Base-by-base conservation (phyloP, 2,888 invertebrate genomes). In the Adela reaumurella region DNA sequence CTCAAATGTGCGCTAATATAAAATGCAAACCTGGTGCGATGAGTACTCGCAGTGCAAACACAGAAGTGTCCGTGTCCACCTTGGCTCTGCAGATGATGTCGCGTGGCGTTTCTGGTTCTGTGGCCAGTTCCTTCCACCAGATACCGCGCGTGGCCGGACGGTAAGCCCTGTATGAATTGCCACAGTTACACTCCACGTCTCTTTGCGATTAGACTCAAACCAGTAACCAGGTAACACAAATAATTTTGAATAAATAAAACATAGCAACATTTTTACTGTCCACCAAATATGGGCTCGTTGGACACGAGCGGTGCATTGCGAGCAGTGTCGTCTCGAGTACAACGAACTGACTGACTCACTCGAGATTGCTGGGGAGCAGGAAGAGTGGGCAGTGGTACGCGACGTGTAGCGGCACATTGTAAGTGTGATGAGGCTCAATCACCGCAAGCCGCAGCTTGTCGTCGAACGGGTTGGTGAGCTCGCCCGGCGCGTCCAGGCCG, bases 381-480 rank as follows among this genome's bases (percentile, higher is more conserved):
- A 85, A 88, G 49, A 93, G 71, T 55, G 87, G 85, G 67, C 90
- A 90, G 61, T 92, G 90, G 60, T 91, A 92, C 1, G 92, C 91
- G 47, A 92, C 84, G 59, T 86, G 86, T 43, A 92, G 70, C 1
- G 93, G 92, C 19, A 92, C 84, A 57, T 87, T 85, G 64, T 86
- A 91, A 0, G 83, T 82, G 58, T 89, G 87, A 55, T 87, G 86
- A 0, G 91, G 88, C 49, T 88, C 88, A 17, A 93, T 71, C 19
- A 89, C 86, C 0, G 86, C 82, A 46, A 92, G 78, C 47, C 87
- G 76, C 74, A 88, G 84, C 51, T 86, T 87, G 52, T 89, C 87
- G 54, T 87, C 87, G 61, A 89, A 90, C 0, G 90, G 90, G 65
- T 90, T 90, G 11, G 83, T 83, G 8, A 86, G 76, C 46, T 87